Base-by-base conservation (phyloP, 2,797 vertebrate species). In the Sebastes kiyomatsui region DNA sequence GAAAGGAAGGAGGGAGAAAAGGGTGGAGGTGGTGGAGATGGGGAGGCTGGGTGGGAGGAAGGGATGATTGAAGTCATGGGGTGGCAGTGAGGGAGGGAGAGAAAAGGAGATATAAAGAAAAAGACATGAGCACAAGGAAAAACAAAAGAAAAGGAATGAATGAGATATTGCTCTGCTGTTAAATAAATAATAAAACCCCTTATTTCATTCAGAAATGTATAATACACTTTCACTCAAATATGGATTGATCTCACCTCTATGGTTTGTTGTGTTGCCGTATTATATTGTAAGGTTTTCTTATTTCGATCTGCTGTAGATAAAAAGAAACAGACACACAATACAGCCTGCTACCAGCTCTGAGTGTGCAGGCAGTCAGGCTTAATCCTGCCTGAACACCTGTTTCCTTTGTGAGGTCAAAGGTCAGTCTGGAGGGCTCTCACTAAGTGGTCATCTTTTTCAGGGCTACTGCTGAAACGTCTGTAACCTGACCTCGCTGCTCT, bases 351-450 rank as follows among this genome's bases (percentile, higher is more conserved):
- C 65, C 76, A 78, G 86, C 75, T 74, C 72, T 16, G 20, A 80
- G 68, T 35, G 52, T 68, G 58, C 76, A 27, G 78, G 28, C 86
- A 67, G 74, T 42, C 67, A n/a, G 76, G 56, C 68, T 61, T 82
- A 81, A 90, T 83, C 88, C 75, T 69, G 84, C 70, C 66, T 22
- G 56, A 91, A 90, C 92, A 93, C 90, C 88, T 89, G 92, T 86
- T 91, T 93, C 74, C 87, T 90, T 72, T 72, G 59, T 30, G 54
- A 67, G 90, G 92, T 86, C 89, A 87, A 75, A 90, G 89, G 79
- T 88, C 72, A 81, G 79, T 78, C 77, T 71, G 61, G 79, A 77
- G 62, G 77, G 86, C 71, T 83, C 66, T 83, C 75, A 42, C 75
- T 88, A 87, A 91, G 86, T 86, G 86, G 68, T 83, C 27, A 62